Percentiles rank a stretch among this genome's conserved stretches.
These are phyloP conservation scores for Limnephilus auricula DNA, from an alignment of 2,888 invertebrate species.

Conservation along the genomic window DNA sequence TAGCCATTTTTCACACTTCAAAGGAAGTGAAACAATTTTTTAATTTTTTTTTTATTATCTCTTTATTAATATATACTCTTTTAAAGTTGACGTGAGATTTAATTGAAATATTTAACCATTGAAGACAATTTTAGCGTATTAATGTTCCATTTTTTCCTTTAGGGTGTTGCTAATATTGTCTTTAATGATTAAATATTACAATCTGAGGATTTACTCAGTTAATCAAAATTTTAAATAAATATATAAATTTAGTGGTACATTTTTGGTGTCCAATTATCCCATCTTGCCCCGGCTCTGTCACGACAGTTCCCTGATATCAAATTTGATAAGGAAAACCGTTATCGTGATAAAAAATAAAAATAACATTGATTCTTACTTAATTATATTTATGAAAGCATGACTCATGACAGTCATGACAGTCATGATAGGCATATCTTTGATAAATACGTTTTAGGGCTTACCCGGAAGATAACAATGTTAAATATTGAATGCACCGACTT, in stretches of 20 bases:
- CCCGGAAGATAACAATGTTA: background rate
- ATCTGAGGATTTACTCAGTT: too few relatives aligned
- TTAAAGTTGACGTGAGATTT: too few relatives aligned
- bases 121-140: too few relatives aligned
- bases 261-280: background rate
- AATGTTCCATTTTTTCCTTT: too few relatives aligned
- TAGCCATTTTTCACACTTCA: too few relatives aligned
- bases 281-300: background rate
- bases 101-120: too few relatives aligned
- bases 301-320: background rate
- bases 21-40: too few relatives aligned
- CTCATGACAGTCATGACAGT: background rate
- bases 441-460: background rate
- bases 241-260: background rate
- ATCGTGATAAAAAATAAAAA: background rate
- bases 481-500: background rate
- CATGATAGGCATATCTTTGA: background rate
- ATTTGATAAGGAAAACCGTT: background rate
- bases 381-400: background rate
- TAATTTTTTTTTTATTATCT: too few relatives aligned
- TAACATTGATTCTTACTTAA: background rate
- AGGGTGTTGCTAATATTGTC: too few relatives aligned
- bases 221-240: too few relatives aligned
- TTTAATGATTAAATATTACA: too few relatives aligned
- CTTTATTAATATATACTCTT: too few relatives aligned